Evolutionary conservation across 1,140 invertebrate genomes (phyloP).

Genomic region (Agrypnia vestita): DNA sequence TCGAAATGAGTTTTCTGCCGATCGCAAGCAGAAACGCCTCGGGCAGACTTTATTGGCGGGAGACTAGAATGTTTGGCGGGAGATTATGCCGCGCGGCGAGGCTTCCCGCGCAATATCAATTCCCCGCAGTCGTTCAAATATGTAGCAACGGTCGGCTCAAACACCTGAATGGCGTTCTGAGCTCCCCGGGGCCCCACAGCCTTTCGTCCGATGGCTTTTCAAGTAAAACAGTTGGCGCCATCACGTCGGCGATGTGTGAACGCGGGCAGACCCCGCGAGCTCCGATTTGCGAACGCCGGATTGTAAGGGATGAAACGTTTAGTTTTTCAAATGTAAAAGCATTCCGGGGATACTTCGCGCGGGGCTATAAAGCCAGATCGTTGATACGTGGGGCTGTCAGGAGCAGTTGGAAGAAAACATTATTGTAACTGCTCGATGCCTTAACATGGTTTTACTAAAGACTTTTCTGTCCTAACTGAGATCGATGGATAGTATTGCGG

Average conservation of each 20-base stretch:
- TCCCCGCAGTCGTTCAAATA: constrained; percentile 27
- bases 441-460: neutral
- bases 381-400: neutral
- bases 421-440: neutral
- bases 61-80: constrained; percentile 23
- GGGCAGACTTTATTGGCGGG: neutral
- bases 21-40: neutral
- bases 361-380: neutral
- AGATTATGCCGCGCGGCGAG: constrained; percentile 4
- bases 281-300: neutral
- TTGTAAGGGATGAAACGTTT: neutral
- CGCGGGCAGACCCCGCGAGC: neutral
- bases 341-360: neutral
- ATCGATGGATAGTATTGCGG: too few relatives aligned
- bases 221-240: constrained; percentile 36
- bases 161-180: constrained; percentile 35
- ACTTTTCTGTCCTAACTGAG: too few relatives aligned
- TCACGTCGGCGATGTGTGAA: neutral
- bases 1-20: neutral
- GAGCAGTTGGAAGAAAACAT: constrained; percentile 13
- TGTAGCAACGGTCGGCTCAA: constrained; percentile 15
- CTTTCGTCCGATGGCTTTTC: constrained; percentile 27
- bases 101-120: constrained; percentile 44
- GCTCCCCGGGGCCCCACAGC: constrained; percentile 11
- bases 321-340: neutral